Evolutionary conservation across 2,797 vertebrate genomes (phyloP).

Genomic region (Chanos chanos): DNA sequence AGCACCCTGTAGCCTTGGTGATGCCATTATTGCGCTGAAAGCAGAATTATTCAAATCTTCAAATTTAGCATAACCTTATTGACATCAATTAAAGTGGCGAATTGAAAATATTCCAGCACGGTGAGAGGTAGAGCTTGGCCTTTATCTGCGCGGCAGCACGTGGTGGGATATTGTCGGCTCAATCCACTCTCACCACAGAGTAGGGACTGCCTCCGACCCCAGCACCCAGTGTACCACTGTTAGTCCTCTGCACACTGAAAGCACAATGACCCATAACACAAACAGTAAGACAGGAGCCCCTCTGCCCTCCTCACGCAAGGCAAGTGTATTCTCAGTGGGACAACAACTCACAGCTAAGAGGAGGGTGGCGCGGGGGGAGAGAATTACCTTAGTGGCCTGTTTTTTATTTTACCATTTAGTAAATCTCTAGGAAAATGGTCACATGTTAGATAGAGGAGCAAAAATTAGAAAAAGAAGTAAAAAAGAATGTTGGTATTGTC

Average conservation of each 20-base stretch:
- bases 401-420: too few relatives aligned
- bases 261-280: slow-evolving; percentile 28
- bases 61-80: slow-evolving; percentile 77
- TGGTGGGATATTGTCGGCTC: slow-evolving; percentile 39
- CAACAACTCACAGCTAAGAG: neutral
- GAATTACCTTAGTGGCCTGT: too few relatives aligned
- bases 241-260: slow-evolving; percentile 30
- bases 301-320: slow-evolving; percentile 28
- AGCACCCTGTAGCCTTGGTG: slow-evolving; percentile 54
- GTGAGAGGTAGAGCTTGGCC: slow-evolving; percentile 39
- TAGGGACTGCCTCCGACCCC: slow-evolving; percentile 1
- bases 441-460: too few relatives aligned
- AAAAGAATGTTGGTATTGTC: too few relatives aligned
- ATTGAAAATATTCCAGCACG: slow-evolving; percentile 55
- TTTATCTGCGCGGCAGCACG: slow-evolving; percentile 37
- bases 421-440: too few relatives aligned
- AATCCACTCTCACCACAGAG: slow-evolving; percentile 12
- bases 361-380: too few relatives aligned
- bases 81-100: slow-evolving; percentile 76
- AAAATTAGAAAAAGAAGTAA: too few relatives aligned
- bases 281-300: slow-evolving; percentile 18
- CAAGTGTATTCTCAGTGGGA: slow-evolving; percentile 32
- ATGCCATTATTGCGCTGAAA: slow-evolving; percentile 58
- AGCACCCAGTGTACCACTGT: slow-evolving; percentile 36
- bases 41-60: slow-evolving; percentile 66